Base-by-base conservation (phyloP, 2,888 invertebrate species). In the Matsumyia berberina region DNA sequence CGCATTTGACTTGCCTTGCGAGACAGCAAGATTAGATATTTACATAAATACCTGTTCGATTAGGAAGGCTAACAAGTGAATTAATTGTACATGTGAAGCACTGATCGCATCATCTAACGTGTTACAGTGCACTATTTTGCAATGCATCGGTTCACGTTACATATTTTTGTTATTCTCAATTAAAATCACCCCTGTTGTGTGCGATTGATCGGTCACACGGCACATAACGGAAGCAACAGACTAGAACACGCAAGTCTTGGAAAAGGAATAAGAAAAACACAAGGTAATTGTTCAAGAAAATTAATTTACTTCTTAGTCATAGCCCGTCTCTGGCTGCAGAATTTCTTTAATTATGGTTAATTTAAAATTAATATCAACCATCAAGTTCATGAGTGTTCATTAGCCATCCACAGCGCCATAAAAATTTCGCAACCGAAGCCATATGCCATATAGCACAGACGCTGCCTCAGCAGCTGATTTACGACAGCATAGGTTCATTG, bases 351-450 rank as follows among this genome's bases (percentile, higher is more conserved):
- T 74, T 64, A 74, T 49, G 62, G 39, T 31, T 46, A 67, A 74
- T 67, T 73, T 37, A 67, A 60, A 46, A 62, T 57, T 69, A 55
- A 74, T 69, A 67, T 42, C 62, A 57, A 55, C 39, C 49, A 51
- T 39, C 67, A 81, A 74, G 74, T 74, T 74, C 74, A 69, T 51
- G 69, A 69, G 73, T 73, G 73, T 67, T 74, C 39, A 49, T 73
- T 67, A 80, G 31, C 49, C 67, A 3, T 60, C 51, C 42, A 19
- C 44, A 74, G 46, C 46, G 17, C 31, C 39, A 57, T 44, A 44
- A 8, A 9, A 58, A 55, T 55, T 62, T 53, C 60, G 37, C 55
- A 44, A 42, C 9, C 44, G 51, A 39, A 39, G 62, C 24, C 46
- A 66, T 42, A 35, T 8, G 57, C 2, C n/a, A 15, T 29, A 24